Base-by-base conservation (phyloP, 2,797 vertebrate genomes). In the Moxostoma hubbsi region DNA sequence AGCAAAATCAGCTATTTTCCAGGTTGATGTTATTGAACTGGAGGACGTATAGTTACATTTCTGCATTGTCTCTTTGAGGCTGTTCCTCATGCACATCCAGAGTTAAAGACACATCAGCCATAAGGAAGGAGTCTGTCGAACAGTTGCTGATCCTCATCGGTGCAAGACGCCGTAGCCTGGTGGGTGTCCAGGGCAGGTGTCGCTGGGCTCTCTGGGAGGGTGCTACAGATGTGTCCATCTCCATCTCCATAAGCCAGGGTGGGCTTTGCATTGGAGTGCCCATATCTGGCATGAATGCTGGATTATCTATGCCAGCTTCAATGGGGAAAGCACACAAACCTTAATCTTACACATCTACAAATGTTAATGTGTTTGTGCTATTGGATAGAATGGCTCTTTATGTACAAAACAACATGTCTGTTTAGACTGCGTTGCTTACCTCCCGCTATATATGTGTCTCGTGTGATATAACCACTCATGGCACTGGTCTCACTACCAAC, bases 281-380 rank as follows among this genome's bases (percentile, higher is more conserved):
- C 81, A 95, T 85, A 7, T 98, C 97, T 7, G 92, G 90, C 88
- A 96, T 94, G 91, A 97, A 99, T 74, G 93, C 94, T 0, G 95
- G 97, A 85, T 99, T 99, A 90, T 96, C 96, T 79, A 97, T 94
- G 15, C 97, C 98, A 92, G 89, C 91, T 95, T 88, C 5, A 63
- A 74, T 18, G 24, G 15, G 2, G 5, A 3, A 67, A 50, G 50
- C 4, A 50, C 49, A 7, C 10, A 76, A 2, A 36, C 36, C 36
- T 36, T 36, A 36, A 36, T 4, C 36, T 36, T 36, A 36, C 36
- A 36, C 36, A 36, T 36, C 2, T 36, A 36, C 36, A 36, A 24
- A 36, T 36, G 36, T 36, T 36, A 65, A 46, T 11, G 11, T 43
- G 13, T 15, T 49, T 16, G 18, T 61, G 1, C 4, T 55, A 13